These are phyloP conservation scores for Neodon shergylaensis DNA, from an alignment of 2,113 vertebrate species.

Conservation along the genomic window DNA sequence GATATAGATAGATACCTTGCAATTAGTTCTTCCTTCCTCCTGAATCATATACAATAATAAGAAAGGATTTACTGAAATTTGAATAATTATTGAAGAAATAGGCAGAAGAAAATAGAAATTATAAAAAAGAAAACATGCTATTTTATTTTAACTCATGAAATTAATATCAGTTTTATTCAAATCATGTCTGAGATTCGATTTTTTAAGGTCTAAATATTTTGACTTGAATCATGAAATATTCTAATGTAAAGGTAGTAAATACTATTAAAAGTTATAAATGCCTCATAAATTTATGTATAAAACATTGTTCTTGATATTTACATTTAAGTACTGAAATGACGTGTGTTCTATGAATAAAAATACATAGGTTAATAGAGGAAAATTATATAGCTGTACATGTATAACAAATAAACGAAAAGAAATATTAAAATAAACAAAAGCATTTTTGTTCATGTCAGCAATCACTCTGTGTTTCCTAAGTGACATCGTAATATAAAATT, in stretches of 20 bases:
- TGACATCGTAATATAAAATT: neutral
- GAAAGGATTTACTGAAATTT: neutral
- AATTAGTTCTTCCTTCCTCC: neutral
- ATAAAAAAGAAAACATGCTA: neutral
- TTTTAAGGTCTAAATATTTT: neutral
- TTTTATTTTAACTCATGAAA: neutral
- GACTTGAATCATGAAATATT: neutral
- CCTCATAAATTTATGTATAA: neutral
- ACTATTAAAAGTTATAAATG: neutral
- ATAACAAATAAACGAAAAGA: neutral
- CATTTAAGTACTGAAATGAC: neutral
- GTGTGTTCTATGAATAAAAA: neutral
- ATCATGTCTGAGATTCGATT: neutral
- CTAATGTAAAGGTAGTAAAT: neutral
- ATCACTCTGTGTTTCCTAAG: neutral
- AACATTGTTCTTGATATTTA: neutral
- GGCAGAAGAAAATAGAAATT: neutral
- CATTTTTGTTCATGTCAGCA: neutral
- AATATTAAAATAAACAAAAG: neutral
- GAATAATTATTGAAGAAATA: neutral
- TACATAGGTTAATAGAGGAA: neutral
- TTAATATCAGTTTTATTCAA: neutral
- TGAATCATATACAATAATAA: neutral
- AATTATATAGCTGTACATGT: neutral
- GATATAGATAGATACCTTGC: neutral